Evolutionary conservation across 1,140 invertebrate species (phyloP).

Genomic region (Calliopsis andreniformis): DNA sequence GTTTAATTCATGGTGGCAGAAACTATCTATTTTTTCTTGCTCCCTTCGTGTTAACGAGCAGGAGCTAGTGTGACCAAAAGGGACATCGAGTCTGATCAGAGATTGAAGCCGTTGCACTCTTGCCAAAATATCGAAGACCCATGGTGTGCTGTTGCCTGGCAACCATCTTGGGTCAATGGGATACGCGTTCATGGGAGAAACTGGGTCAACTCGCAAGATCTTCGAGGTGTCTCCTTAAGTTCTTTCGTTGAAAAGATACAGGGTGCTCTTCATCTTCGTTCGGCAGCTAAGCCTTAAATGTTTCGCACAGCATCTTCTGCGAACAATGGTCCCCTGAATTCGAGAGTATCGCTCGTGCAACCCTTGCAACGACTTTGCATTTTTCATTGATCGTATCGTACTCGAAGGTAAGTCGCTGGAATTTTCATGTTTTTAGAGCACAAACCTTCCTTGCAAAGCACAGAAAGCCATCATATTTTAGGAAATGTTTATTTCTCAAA

Average conservation of each 20-base stretch:
- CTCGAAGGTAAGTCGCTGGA: conserved; percentile 1
- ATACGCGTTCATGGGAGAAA: conserved; percentile 66
- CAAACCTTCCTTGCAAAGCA: too few relatives aligned
- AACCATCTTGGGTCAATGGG: conserved; percentile 71
- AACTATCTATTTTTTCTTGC: too few relatives aligned
- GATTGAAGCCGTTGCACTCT: conserved; percentile 30
- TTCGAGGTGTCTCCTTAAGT: conserved; percentile 45
- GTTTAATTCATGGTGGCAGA: too few relatives aligned
- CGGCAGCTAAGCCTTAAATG: background rate
- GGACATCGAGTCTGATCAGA: background rate
- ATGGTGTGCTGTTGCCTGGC: conserved; percentile 68
- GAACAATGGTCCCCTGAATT: background rate
- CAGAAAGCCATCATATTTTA: too few relatives aligned
- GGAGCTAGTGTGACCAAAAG: background rate
- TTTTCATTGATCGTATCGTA: background rate
- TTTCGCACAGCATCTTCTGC: background rate
- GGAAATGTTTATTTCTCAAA: too few relatives aligned
- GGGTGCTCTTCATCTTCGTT: background rate
- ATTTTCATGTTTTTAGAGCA: background rate
- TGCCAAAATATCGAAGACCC: conserved; percentile 32
- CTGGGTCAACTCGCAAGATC: conserved; percentile 67
- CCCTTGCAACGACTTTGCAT: too few relatives aligned
- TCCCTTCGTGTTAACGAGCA: too few relatives aligned
- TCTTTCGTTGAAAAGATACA: conserved; percentile 17
- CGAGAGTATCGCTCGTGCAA: background rate